These are phyloP conservation scores for Cyprinella venusta DNA, from an alignment of 2,797 vertebrate genomes.

Conservation along the genomic window DNA sequence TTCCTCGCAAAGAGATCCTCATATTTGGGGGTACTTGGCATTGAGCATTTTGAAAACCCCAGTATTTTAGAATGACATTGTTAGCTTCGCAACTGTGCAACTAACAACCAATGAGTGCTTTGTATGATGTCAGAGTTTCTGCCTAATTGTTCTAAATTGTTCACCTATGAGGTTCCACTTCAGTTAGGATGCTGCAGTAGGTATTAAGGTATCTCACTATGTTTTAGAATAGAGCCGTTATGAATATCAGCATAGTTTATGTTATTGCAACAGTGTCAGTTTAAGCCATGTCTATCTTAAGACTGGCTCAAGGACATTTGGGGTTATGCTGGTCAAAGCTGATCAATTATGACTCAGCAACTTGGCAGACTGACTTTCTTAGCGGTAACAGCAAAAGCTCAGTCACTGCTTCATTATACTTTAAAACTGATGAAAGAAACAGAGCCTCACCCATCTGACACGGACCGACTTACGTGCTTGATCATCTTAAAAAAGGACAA, in stretches of 20 bases:
- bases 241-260: neutral
- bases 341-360: conserved; percentile 51
- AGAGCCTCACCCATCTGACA: conserved; percentile 22
- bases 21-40: neutral
- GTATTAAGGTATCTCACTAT: neutral
- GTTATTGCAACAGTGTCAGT: neutral
- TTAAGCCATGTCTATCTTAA: neutral
- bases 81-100: neutral
- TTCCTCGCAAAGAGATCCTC: neutral
- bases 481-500: neutral
- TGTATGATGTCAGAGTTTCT: neutral
- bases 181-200: neutral
- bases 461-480: neutral
- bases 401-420: conserved; percentile 42
- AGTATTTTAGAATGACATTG: neutral
- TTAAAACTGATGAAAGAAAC: conserved; percentile 44
- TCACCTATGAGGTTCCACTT: neutral
- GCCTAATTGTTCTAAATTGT: neutral
- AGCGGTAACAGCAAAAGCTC: conserved; percentile 12
- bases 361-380: conserved; percentile 1
- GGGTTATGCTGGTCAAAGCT: conserved; percentile 43
- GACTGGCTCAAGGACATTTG: conserved; percentile 18
- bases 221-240: neutral
- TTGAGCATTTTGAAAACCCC: neutral
- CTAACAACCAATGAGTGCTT: neutral